Percentiles rank a stretch among this genome's conserved stretches.
phyloP scores from a whole-genome alignment of 2,113 vertebrate species.

The Neogale vison region DNA sequence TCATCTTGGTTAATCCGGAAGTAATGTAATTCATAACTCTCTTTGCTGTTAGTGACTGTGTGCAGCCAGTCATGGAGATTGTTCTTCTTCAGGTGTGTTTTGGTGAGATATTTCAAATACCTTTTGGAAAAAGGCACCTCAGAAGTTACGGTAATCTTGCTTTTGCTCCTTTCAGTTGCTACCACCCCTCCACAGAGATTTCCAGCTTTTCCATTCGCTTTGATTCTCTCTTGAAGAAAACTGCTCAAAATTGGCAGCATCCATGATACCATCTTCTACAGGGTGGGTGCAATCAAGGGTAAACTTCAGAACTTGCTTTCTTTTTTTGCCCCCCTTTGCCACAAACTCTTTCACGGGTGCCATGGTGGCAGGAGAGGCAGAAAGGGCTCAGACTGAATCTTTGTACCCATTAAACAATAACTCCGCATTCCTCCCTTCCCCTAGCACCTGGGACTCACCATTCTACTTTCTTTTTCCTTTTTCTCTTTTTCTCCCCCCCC shows the following conservation, averaged over 20 bases:
- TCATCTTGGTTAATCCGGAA: too few relatives aligned
- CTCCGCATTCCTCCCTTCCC: background rate
- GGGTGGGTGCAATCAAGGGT: constrained; percentile 98
- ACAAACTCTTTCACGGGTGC: constrained; percentile 88
- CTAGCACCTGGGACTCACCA: background rate
- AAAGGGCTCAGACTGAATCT: too few relatives aligned
- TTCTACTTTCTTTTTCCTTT: background rate
- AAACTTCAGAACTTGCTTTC: constrained; percentile 97
- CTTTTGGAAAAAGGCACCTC: constrained; percentile 99
- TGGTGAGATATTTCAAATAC: constrained; percentile 76
- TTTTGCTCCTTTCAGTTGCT: constrained; percentile 97
- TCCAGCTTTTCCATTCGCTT: constrained; percentile 97
- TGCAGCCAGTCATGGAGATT: too few relatives aligned
- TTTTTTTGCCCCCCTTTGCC: constrained; percentile 95
- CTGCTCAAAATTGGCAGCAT: constrained; percentile 99
- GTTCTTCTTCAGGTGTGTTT: too few relatives aligned
- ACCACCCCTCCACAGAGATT: constrained; percentile 95
- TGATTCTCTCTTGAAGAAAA: constrained; percentile 98
- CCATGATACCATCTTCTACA: constrained; percentile 99
- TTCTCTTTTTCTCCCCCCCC: background rate
- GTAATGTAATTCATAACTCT: too few relatives aligned
- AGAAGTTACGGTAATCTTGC: constrained; percentile 96
- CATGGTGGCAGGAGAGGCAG: too few relatives aligned
- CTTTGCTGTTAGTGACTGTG: too few relatives aligned
- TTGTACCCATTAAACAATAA: background rate